A percentile compares a stretch with the other conserved stretches of the same genome.
phyloP scores from a whole-genome alignment of 2,888 invertebrate genomes.

The Gymnoscelis rufifasciata region DNA sequence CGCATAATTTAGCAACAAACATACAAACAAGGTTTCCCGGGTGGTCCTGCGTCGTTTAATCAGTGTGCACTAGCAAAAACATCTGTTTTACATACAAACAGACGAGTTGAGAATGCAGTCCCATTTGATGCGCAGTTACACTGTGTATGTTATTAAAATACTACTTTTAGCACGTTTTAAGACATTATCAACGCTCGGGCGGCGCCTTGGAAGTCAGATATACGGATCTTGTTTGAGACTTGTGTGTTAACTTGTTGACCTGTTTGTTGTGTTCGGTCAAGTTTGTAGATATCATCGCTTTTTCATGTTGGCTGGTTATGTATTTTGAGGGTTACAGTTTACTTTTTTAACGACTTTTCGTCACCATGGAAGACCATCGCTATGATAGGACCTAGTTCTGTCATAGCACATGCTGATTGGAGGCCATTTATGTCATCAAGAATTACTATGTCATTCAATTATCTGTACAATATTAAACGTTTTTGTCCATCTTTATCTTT shows the following conservation, averaged over 20 bases:
- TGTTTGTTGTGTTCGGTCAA: slow-evolving; percentile 1
- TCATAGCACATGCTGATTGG: too few relatives aligned
- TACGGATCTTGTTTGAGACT: background rate
- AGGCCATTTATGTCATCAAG: too few relatives aligned
- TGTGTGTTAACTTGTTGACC: slow-evolving; percentile 16
- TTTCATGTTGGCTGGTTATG: too few relatives aligned
- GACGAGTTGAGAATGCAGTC: slow-evolving; percentile 43
- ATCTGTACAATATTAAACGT: too few relatives aligned
- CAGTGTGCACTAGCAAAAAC: slow-evolving; percentile 1
- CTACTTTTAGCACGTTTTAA: slow-evolving; percentile 31
- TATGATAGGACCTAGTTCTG: too few relatives aligned
- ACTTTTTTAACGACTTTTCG: too few relatives aligned
- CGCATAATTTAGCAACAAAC: background rate
- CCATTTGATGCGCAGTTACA: slow-evolving; percentile 36
- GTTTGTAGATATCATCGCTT: background rate
- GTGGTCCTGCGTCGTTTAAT: slow-evolving; percentile 6
- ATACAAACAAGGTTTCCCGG: background rate
- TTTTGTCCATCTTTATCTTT: too few relatives aligned
- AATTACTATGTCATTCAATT: too few relatives aligned
- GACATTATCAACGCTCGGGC: slow-evolving; percentile 24
- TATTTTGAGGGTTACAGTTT: too few relatives aligned
- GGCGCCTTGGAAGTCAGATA: slow-evolving; percentile 14
- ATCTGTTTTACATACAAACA: slow-evolving; percentile 8
- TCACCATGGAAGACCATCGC: too few relatives aligned
- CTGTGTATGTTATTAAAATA: slow-evolving; percentile 23